These are phyloP conservation scores for Hirtodrosophila trivittata DNA, from an alignment of 2,888 invertebrate genomes.

Conservation along the genomic window DNA sequence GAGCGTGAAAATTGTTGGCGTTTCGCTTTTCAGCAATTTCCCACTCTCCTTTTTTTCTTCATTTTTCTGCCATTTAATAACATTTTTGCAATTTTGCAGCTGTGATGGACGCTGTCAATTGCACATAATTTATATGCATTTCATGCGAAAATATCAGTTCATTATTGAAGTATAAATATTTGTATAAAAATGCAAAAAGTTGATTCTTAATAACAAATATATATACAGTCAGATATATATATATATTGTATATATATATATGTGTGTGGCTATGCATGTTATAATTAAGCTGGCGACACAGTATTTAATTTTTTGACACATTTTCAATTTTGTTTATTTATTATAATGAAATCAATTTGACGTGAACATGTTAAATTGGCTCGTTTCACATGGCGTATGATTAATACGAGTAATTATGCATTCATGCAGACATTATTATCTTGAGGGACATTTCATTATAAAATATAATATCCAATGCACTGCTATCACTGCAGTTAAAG, in stretches of 20 bases:
- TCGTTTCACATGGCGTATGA: conserved; percentile 25
- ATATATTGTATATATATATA: neutral
- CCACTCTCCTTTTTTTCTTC: conserved; percentile 5
- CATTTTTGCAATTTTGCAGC: neutral
- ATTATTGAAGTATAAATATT: conserved; percentile 27
- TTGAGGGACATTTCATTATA: neutral
- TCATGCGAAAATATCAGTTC: conserved; percentile 15
- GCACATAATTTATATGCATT: conserved; percentile 22
- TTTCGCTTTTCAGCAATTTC: conserved; percentile 31
- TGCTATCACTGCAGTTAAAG: too few species aligned
- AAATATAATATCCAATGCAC: too few species aligned
- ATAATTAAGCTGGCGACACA: conserved; percentile 34
- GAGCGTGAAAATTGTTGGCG: conserved; percentile 73
- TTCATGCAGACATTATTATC: conserved; percentile 25
- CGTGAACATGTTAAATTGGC: conserved; percentile 21
- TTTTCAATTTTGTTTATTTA: conserved; percentile 21
- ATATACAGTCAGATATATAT: too few species aligned
- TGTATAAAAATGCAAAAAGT: conserved; percentile 6
- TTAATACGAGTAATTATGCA: conserved; percentile 54
- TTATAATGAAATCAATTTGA: conserved; percentile 38
- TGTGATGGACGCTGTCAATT: conserved; percentile 20
- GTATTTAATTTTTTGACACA: neutral
- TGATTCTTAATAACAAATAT: neutral
- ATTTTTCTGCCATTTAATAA: conserved; percentile 1
- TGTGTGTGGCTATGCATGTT: conserved; percentile 16